Conservation (phyloP, 2,888 invertebrate species). For the Pristionchus mayeri region DNA sequence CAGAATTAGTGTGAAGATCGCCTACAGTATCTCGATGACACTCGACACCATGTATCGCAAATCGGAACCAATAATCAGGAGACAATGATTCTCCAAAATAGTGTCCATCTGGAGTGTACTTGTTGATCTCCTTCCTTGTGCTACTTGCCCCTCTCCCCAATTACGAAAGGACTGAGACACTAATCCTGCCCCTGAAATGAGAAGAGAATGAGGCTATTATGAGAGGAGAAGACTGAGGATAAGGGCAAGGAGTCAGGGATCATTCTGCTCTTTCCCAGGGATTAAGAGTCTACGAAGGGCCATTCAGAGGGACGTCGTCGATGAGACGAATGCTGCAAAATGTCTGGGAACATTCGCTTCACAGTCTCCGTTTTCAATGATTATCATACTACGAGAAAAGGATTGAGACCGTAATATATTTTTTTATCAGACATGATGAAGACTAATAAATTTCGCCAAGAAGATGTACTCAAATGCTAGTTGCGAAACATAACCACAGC, state of each 20-base stretch:
- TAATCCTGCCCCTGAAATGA: conserved; percentile 22
- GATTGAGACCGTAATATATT: too few species aligned
- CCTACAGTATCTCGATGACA: background rate
- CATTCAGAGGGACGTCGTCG: too few species aligned
- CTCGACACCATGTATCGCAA: conserved; percentile 7
- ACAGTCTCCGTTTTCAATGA: too few species aligned
- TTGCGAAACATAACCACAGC: background rate
- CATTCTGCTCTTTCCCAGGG: too few species aligned
- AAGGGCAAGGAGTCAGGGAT: background rate
- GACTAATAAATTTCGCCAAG: too few species aligned
- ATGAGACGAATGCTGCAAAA: too few species aligned
- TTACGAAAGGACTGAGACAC: conserved; percentile 29
- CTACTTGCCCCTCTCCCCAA: background rate
- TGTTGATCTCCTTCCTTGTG: background rate
- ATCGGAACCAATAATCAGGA: conserved; percentile 32
- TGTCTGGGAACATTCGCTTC: too few species aligned
- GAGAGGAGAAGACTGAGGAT: background rate
- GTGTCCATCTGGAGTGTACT: conserved; percentile 10
- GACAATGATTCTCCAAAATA: conserved; percentile 4
- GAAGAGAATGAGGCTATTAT: conserved; percentile 44
- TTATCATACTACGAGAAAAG: too few species aligned
- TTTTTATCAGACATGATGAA: too few species aligned
- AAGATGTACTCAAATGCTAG: background rate
- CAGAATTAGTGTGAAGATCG: too few species aligned
- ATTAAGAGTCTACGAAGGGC: too few species aligned